Percentiles rank a stretch among this genome's conserved stretches.
phyloP scores from a whole-genome alignment of 2,797 vertebrate species.

The Chloroceryle amazona region DNA sequence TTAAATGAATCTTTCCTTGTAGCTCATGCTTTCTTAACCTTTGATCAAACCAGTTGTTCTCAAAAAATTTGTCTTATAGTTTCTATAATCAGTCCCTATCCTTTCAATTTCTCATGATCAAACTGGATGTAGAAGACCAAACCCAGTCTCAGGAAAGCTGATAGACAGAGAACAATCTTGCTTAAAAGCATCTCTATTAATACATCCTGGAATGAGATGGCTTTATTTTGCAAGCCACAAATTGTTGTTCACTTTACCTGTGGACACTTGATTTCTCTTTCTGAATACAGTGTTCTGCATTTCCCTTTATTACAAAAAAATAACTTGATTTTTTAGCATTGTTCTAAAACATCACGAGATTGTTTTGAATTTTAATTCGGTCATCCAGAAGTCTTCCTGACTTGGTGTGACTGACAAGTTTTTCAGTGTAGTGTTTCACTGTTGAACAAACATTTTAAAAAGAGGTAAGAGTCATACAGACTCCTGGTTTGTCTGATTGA shows the following conservation, averaged over 20 bases:
- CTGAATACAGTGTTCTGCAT: neutral
- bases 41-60: neutral
- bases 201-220: neutral
- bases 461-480: neutral
- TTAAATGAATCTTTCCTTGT: neutral
- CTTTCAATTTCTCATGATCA: neutral
- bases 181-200: neutral
- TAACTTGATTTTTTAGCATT: neutral
- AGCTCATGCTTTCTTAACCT: neutral
- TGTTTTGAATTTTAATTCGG: neutral
- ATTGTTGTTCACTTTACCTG: neutral
- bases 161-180: neutral
- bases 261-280: neutral
- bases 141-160: neutral
- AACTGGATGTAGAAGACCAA: neutral
- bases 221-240: neutral
- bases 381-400: neutral
- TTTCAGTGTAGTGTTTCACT: neutral
- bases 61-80: neutral
- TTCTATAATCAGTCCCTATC: neutral
- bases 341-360: neutral
- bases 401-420: neutral
- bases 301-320: neutral
- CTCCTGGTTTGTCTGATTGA: neutral
- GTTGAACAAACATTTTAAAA: neutral